Base-by-base conservation (phyloP, 2,113 vertebrate genomes). In the Donacobius atricapilla region DNA sequence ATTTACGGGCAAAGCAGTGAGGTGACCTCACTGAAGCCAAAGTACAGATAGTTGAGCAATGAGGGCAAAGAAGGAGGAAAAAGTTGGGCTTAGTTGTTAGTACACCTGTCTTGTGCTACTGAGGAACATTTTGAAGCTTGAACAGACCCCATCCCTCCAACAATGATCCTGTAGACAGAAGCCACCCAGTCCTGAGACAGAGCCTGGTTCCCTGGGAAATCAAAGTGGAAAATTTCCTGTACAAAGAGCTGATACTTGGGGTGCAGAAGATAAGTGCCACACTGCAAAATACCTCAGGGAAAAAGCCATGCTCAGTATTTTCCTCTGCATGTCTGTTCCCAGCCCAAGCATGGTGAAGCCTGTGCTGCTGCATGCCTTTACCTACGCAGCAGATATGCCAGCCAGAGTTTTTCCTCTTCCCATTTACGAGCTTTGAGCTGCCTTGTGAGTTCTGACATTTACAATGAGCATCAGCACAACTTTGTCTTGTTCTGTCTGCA, bases 381-480 rank as follows among this genome's bases (percentile, higher is more conserved):
- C 45, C 22, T 9, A 2, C 31, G 14, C 0, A 10, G 27, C 35
- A 24, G 33, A 11, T 44, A 2, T 3, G 1, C 24, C 63, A 16
- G 30, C 33, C 39, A 19, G 3, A 0, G 7, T 13, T 50, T 57
- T n/a, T 5, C 8, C 22, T 40, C 53, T 78, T 50, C 25, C 28
- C 7, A 23, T 9, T 31, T 9, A 11, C 0, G 9, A 27, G 7
- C 13, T 84, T 18, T 13, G 39, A 35, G 69, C 68, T 31, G 13
- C 7, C 54, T 65, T 4, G 3, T 15, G 30, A 6, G 13, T 9
- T 20, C 33, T 6, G 33, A 28, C 33, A 13, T 18, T 51, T 27
- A 20, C 45, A 9, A 6, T 2, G 15, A 28, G 5, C 40, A 27
- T 2, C 65, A 19, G 47, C 56, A 7, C 61, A 20, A 20, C 73